Base-by-base conservation (phyloP, 2,797 vertebrate species). In the Columba guinea region DNA sequence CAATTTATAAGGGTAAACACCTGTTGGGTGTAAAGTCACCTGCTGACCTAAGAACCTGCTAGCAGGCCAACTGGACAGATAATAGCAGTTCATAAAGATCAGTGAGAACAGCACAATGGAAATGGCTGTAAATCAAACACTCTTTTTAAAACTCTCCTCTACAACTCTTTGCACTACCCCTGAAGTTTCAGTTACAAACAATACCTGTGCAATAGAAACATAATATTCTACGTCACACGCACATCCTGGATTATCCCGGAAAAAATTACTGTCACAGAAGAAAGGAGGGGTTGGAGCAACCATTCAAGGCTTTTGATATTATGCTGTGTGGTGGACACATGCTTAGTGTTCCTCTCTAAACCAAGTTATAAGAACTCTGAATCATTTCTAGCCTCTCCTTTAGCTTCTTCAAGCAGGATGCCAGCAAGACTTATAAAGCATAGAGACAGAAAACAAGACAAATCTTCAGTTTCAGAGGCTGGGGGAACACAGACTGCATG, bases 171-270 rank as follows among this genome's bases (percentile, higher is more conserved):
- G 59, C 27, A 46, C 44, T 24, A 32, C 41, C 32, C 59, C 22
- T n/a, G 5, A 65, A 34, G 11, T 67, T 69, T 34, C 23, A 48
- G 21, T 30, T 83, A 64, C 56, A 78, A 39, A 22, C n/a, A 14
- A 55, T 52, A 82, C 13, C 35, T 22, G 9, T 5, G 39, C 14
- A 87, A 71, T 1, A 46, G 71, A 78, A 87, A 56, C n/a, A 4
- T 4, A 35, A 32, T 20, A 15, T 10, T 58, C 32, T 46, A 49
- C 0, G 0, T 56, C 48, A 53, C 1, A 1, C 3, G 28, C 7
- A 55, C 11, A 41, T 9, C 37, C 13, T 55, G 51, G 34, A 74
- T 32, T 76, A 41, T 73, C 9, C 9, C 32, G 35, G 24, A 49
- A 75, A 67, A 62, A 48, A 8, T 1, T 15, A 28, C 9, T 9